Evolutionary conservation across 2,888 invertebrate genomes (phyloP), one percentile per base, ranked within the genome.

Genomic region (Sesia bembeciformis): DNA sequence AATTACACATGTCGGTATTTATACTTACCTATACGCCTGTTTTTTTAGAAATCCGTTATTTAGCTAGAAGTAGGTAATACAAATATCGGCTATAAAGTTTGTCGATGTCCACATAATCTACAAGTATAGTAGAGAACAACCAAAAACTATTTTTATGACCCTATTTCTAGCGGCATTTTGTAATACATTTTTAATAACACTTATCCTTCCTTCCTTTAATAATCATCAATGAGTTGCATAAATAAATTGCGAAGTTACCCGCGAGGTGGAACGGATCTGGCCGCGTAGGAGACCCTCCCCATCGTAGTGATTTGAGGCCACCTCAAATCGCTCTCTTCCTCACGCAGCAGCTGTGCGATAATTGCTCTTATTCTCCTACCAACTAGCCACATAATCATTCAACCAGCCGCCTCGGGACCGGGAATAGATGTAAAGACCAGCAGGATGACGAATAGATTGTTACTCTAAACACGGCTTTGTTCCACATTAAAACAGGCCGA

Each of bases 281-380:
- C 55, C 62, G 77, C 67, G 82, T 81, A 80, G 82, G 82, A 76
- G 78, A 81, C 78, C 83, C 82, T 81, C 87, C 87, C 87, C 67
- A 67, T 64, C 67, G 78, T 74, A 78, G 72, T 76, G 83, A 85
- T 89, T 88, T 87, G 87, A 88, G 88, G 88, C 84, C 88, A 81
- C 69, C 67, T 72, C 81, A 87, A 89, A 88, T 88, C 85, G 87
- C 74, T 63, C 75, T 74, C 87, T 84, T 89, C 89, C 88, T 86
- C 78, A 66, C 80, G 60, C 59, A 59, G 62, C 62, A 61, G 68
- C 66, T 70, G 68, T 57, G 58, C 71, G 65, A 84, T 81, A 80
- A 78, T 76, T 79, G 73, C 71, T 72, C 76, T 66, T 86, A 82
- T 79, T 65, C 64, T 68, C 70, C 68, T 64, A 61, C 58, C 58